Conservation (phyloP, 2,797 vertebrate species). For the Dipus sagitta region DNA sequence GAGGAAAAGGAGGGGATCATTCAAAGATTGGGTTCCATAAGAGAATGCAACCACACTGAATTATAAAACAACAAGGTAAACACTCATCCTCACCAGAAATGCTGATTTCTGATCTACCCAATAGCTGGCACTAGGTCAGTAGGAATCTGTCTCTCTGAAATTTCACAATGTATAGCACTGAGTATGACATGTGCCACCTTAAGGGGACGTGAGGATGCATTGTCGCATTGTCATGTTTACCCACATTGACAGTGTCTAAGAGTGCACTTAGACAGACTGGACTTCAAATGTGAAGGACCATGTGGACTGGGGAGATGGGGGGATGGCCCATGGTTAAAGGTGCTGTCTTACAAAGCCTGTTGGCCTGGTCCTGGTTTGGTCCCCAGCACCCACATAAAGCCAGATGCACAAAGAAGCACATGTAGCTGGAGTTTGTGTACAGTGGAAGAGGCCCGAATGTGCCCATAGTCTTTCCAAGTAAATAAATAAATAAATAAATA, state of each 20-base stretch:
- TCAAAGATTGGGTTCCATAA: background rate
- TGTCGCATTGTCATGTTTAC: background rate
- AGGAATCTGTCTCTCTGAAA: no score
- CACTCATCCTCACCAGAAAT: background rate
- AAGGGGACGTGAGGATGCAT: rapidly evolving
- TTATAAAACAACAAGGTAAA: background rate
- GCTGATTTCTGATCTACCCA: background rate
- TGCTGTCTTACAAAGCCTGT: no score
- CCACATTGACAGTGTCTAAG: background rate
- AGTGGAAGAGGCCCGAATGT: no score
- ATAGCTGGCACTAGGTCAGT: background rate
- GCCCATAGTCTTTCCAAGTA: no score
- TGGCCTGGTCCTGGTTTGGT: no score
- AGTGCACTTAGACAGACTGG: background rate
- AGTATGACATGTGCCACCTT: background rate
- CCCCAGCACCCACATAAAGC: no score
- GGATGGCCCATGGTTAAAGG: no score
- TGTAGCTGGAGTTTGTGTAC: no score
- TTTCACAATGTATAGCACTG: no score
- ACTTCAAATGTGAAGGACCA: background rate
- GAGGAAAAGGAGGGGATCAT: background rate
- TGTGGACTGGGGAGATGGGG: no score
- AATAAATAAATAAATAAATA: no score
- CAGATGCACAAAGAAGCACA: no score
- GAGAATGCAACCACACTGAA: background rate